Base-by-base conservation (phyloP, 2,888 invertebrate genomes). In the Noctua janthe region DNA sequence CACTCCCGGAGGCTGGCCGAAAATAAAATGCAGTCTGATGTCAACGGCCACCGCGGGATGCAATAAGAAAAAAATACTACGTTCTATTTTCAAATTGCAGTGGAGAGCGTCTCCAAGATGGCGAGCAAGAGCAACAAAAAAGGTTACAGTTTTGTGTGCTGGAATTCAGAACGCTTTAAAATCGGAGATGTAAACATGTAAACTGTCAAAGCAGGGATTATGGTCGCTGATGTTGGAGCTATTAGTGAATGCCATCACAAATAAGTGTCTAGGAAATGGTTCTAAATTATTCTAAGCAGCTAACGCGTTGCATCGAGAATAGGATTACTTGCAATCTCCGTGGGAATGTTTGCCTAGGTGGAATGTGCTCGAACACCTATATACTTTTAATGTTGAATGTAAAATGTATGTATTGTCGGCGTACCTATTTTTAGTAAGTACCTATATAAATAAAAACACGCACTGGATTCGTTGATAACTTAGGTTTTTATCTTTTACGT, bases 21-120 rank as follows among this genome's bases (percentile, higher is more conserved):
- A 96, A 96, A 96, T 96, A 96, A 93, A 91, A 94, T 95, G 95
- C 95, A 94, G 92, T 91, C 91, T 87, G 93, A 95, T 95, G 96
- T 95, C 95, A 95, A 94, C 95, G 96, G 92, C 95, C 96, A 94
- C 88, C 90, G 87, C 89, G 92, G 94, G 93, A 95, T 96, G 96
- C 96, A 96, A 95, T 91, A 94, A 93, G 94, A 94, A 95, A 95
- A 81, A 51, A 93, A 91, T 76, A 85, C 89, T 78, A 77, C 86
- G 89, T 94, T 96, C 96, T 96, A 96, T 96, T 96, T 96, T 94
- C 94, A 95, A 95, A 94, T 94, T 95, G 95, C 95, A 94, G 92
- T 92, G 93, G 92, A 92, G 94, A 92, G 92, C 92, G 87, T 89
- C 89, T 88, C 84, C 87, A 91, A 92, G 91, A 91, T 91, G 93